Evolutionary conservation across 2,888 invertebrate species (phyloP).

Genomic region (Balanococcus diminutus): DNA sequence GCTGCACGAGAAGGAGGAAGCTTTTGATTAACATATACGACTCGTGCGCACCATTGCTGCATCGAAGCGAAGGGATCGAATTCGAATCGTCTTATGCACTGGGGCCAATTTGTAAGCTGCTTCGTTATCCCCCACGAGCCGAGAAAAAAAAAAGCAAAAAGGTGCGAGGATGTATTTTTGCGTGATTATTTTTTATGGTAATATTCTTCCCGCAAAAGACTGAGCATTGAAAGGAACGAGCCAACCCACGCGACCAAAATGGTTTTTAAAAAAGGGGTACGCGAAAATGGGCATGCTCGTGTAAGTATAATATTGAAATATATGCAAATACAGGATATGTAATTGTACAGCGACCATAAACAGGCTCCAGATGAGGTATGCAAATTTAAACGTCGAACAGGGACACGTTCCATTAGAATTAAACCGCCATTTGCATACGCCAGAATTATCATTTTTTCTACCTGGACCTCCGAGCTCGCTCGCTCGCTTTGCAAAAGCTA

Average conservation of each 20-base stretch:
- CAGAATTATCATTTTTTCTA: background rate
- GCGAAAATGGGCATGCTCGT: background rate
- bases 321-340: background rate
- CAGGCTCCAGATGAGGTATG: background rate
- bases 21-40: background rate
- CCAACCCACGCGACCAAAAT: conserved; percentile 11
- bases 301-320: background rate
- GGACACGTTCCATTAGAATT: background rate
- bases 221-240: background rate
- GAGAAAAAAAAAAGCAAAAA: background rate
- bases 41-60: background rate
- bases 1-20: background rate
- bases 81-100: background rate
- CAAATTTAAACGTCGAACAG: background rate
- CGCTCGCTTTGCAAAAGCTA: too few relatives aligned
- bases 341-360: background rate
- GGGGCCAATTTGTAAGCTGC: background rate
- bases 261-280: background rate
- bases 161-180: background rate
- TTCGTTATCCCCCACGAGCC: background rate
- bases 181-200: background rate
- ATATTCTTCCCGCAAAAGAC: background rate
- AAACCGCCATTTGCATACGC: background rate
- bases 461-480: background rate
- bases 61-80: background rate